phyloP scores from a whole-genome alignment of 1,140 invertebrate genomes.

The Camponotus vicinus region DNA sequence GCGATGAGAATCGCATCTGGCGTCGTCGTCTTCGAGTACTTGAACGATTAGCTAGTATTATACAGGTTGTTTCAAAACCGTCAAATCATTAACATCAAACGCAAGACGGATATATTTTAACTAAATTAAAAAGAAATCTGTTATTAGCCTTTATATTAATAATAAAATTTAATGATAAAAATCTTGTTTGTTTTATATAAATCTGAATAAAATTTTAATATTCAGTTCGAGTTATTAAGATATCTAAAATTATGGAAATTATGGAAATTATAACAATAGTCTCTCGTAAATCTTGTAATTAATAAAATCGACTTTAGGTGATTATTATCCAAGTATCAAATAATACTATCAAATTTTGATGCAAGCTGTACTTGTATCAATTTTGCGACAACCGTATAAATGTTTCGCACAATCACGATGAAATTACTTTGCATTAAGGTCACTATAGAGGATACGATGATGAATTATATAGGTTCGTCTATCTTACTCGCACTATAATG shows the following conservation, averaged over 20 bases:
- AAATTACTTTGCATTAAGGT: slow-evolving; percentile 19
- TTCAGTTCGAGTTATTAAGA: not conserved
- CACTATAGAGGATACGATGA: not conserved
- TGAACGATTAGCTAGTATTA: not conserved
- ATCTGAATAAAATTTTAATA: slow-evolving; percentile 2
- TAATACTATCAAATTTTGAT: not conserved
- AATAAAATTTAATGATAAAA: not conserved
- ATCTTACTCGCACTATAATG: slow-evolving; percentile 7
- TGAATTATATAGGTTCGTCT: slow-evolving; percentile 17
- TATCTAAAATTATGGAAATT: not conserved
- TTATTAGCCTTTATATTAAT: not conserved
- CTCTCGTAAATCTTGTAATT: not conserved
- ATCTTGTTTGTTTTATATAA: not conserved
- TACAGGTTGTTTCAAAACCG: not conserved
- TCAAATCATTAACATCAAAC: not conserved
- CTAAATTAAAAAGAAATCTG: no score
- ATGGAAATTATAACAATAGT: not conserved
- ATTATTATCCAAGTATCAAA: not conserved
- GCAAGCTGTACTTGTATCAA: not conserved
- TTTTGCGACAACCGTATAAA: slow-evolving; percentile 12
- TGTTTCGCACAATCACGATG: slow-evolving; percentile 26
- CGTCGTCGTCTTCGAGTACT: slow-evolving; percentile 36
- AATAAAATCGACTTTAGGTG: not conserved
- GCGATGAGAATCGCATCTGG: slow-evolving; percentile 32
- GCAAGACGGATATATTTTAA: not conserved